These are phyloP conservation scores for Plemyria rubiginata DNA, from an alignment of 2,888 invertebrate species.

Conservation along the genomic window DNA sequence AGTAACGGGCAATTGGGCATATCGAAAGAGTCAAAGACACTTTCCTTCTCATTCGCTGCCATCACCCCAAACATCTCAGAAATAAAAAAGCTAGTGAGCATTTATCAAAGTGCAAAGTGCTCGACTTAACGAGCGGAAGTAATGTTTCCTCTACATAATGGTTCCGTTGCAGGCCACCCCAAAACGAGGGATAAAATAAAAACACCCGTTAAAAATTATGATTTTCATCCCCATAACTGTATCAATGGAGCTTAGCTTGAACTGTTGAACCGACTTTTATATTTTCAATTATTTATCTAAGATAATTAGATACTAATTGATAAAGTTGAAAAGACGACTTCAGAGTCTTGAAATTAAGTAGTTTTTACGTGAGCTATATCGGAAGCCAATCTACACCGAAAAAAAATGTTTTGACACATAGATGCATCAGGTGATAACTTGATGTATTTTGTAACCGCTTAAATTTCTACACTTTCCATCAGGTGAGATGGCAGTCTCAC, in stretches of 20 bases:
- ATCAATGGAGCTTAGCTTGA: constrained; percentile 31
- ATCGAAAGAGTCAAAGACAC: constrained; percentile 30
- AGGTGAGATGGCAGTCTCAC: no score
- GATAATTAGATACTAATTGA: neutral
- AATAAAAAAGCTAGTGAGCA: constrained; percentile 71
- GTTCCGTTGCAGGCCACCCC: constrained; percentile 63
- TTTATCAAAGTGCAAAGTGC: constrained; percentile 79
- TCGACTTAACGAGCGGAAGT: constrained; percentile 81
- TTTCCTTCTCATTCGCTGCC: constrained; percentile 27
- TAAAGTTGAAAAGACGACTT: no score
- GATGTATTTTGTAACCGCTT: no score
- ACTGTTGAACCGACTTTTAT: constrained; percentile 24
- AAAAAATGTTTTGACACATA: no score
- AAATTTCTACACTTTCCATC: no score
- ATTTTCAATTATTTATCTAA: constrained; percentile 24
- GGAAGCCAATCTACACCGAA: no score
- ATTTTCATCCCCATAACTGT: constrained; percentile 49
- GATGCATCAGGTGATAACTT: no score
- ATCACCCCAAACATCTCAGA: constrained; percentile 58
- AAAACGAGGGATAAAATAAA: constrained; percentile 60
- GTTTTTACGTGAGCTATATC: no score
- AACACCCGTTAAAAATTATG: constrained; percentile 68
- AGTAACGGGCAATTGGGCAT: constrained; percentile 20
- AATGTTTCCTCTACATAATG: constrained; percentile 80
- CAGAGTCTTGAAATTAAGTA: no score